Conservation (phyloP, 92 coral and sea anemone genomes). For the Zoanthus sociatus region DNA sequence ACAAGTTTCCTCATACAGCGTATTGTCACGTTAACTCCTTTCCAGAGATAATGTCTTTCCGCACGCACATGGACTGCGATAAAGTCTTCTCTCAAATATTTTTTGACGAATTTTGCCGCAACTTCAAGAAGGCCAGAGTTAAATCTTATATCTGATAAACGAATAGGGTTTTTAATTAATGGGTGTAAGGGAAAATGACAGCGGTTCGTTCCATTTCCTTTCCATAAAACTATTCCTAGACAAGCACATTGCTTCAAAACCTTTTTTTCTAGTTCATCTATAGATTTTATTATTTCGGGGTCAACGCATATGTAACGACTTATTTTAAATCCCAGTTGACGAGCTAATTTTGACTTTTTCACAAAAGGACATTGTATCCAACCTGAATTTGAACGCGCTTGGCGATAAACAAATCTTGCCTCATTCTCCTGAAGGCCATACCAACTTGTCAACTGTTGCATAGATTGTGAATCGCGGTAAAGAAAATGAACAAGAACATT, state of each 20-base stretch:
- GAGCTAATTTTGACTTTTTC: slow-evolving; percentile 81
- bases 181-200: slow-evolving; percentile 80
- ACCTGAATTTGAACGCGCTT: slow-evolving; percentile 73
- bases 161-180: slow-evolving; percentile 67
- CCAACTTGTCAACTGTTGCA: slow-evolving; percentile 82
- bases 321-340: slow-evolving; percentile 91
- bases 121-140: slow-evolving; percentile 75
- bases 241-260: slow-evolving; percentile 85
- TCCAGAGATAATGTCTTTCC: slow-evolving; percentile 84
- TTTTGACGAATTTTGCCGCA: slow-evolving; percentile 75
- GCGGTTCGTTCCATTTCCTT: slow-evolving; percentile 83
- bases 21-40: slow-evolving; percentile 82
- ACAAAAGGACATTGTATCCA: slow-evolving; percentile 92
- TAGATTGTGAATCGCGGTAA: slow-evolving; percentile 62
- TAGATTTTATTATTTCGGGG: slow-evolving; percentile 84
- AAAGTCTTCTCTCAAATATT: slow-evolving; percentile 68
- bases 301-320: slow-evolving; percentile 95
- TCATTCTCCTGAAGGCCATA: slow-evolving; percentile 74
- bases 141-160: slow-evolving; percentile 81
- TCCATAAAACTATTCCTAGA: slow-evolving; percentile 95
- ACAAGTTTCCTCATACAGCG: slow-evolving; percentile 88
- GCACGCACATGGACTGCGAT: slow-evolving; percentile 93
- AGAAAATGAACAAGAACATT: slow-evolving; percentile 91
- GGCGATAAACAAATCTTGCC: slow-evolving; percentile 68
- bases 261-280: slow-evolving; percentile 79